Base-by-base conservation (phyloP, 2,888 invertebrate species). In the Diachrysia chrysitis region DNA sequence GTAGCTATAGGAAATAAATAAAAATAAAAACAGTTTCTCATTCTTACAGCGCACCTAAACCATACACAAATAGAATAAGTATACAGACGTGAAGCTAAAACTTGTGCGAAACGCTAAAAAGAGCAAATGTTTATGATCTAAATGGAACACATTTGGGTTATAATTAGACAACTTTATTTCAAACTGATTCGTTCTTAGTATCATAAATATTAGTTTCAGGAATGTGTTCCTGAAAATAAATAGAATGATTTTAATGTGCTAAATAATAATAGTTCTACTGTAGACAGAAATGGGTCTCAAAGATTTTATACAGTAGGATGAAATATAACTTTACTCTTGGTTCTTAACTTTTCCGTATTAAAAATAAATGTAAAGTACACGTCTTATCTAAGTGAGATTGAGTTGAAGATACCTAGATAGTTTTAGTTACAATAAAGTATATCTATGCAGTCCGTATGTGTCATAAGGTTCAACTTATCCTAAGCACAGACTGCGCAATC, bases 401-500 rank as follows among this genome's bases (percentile, higher is more conserved):
- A 83, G 76, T 81, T 63, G 74, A 60, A 72, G 73, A 51, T 61
- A 51, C 21, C 48, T 51, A 68, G 58, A 37, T 64, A 68, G 48
- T 32, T 32, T 63, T 68, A 69, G 54, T 64, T 68, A 69, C 63
- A 53, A 82, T 78, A 71, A 83, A 77, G 66, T 83, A 83, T 81
- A 83, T 70, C 76, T 85, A 84, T 82, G 83, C 83, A 85, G 85
- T 85, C 84, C 79, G 84, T 81, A 71, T 72, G 65, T 78, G 68
- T 81, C 78, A 84, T 84, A 84, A 84, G 70, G 76, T 79, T 58
- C 62, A 76, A 77, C 74, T 78, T 82, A 81, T 70, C 68, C 72
- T 82, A 76, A 78, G 66, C 64, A 80, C 81, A 82, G 81, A 86
- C 83, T 85, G 84, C 83, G 73, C 66, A 67, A 69, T 65, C 71